Conservation (phyloP, 2,888 invertebrate species). For the Pemphredon lugubris region DNA sequence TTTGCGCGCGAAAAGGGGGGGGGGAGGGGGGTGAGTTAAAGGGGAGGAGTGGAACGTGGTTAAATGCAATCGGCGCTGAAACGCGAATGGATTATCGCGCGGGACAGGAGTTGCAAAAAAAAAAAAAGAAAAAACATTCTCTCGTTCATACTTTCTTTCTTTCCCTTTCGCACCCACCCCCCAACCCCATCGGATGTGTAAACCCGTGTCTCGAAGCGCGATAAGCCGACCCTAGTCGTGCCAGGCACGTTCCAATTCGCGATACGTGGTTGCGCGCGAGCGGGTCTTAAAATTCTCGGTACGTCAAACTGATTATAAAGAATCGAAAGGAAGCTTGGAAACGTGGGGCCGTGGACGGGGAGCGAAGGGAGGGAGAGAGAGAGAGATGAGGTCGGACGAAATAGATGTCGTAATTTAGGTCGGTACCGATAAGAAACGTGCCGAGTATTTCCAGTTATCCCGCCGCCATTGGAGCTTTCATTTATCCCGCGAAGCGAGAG, state of each 20-base stretch:
- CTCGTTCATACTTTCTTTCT: constrained; percentile 8
- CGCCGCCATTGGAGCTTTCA: constrained; percentile 52
- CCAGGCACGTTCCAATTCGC: constrained; percentile 34
- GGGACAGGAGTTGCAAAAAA: too few relatives aligned
- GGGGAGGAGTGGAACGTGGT: background rate
- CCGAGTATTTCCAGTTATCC: constrained; percentile 61
- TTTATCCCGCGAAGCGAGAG: constrained; percentile 38
- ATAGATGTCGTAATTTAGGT: constrained; percentile 69
- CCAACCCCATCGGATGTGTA: too few relatives aligned
- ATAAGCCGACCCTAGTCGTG: constrained; percentile 33
- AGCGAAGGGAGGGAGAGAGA: constrained; percentile 9
- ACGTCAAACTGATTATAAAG: constrained; percentile 56
- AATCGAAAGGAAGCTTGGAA: constrained; percentile 29
- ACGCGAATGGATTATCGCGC: constrained; percentile 1
- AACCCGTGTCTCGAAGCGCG: constrained; percentile 32
- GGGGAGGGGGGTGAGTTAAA: too few relatives aligned
- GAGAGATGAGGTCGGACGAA: constrained; percentile 52
- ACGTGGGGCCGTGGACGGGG: constrained; percentile 8
- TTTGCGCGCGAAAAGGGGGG: too few relatives aligned
- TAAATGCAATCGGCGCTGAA: background rate
- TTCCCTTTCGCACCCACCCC: too few relatives aligned
- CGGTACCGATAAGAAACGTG: constrained; percentile 69
- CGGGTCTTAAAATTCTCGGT: constrained; percentile 58
- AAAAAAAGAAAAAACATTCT: background rate
- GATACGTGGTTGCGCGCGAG: constrained; percentile 11